A percentile compares a stretch with the other conserved stretches of the same genome.
Evolutionary conservation across 2,888 invertebrate genomes (phyloP).

Genomic region (Doris montereyensis): DNA sequence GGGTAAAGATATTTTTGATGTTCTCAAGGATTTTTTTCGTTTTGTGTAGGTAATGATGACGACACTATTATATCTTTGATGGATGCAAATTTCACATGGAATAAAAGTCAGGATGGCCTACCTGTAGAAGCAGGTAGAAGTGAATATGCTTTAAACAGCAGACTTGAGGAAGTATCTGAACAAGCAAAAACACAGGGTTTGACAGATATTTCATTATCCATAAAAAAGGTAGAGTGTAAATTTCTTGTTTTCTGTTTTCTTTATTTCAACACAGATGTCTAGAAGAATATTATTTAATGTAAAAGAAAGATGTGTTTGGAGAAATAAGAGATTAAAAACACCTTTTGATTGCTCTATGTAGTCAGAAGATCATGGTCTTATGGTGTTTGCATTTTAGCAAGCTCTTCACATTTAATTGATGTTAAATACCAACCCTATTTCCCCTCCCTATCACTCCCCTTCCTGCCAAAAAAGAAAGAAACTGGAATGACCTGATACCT

Average conservation of each 20-base stretch:
- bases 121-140: background rate
- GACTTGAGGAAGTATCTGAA: background rate
- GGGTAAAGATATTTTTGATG: too few relatives aligned
- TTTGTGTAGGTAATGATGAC: conserved; percentile 41
- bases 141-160: background rate
- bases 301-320: too few relatives aligned
- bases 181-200: conserved; percentile 24
- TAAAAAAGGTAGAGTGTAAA: conserved; percentile 9
- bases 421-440: too few relatives aligned
- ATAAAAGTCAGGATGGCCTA: conserved; percentile 11
- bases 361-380: too few relatives aligned
- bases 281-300: background rate
- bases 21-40: conserved; percentile 12
- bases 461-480: too few relatives aligned
- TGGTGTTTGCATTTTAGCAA: too few relatives aligned
- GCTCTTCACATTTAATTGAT: too few relatives aligned
- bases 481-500: too few relatives aligned
- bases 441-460: too few relatives aligned
- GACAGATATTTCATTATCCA: conserved; percentile 3
- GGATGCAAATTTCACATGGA: conserved; percentile 57
- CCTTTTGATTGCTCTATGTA: too few relatives aligned
- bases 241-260: background rate
- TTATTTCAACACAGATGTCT: background rate
- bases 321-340: too few relatives aligned
- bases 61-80: conserved; percentile 47